Conservation (phyloP, 2,888 invertebrate species). For the Cecidostiba fungosa region DNA sequence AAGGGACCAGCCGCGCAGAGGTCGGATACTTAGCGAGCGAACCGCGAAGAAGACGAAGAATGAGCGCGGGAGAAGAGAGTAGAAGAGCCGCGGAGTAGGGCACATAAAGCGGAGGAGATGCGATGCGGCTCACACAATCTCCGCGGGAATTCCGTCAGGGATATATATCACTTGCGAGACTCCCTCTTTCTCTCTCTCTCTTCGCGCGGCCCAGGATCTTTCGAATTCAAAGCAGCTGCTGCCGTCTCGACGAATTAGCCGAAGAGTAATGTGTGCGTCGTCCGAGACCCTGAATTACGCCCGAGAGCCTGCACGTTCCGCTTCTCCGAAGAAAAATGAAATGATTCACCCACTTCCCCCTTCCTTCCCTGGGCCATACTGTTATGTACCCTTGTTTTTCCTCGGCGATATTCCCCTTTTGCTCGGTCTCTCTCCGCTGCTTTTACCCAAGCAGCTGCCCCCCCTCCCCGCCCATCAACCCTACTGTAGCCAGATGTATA, state of each 20-base stretch:
- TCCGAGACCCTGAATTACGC: background rate
- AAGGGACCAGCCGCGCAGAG: background rate
- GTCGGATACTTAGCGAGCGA: background rate
- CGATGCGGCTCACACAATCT: slow-evolving; percentile 30
- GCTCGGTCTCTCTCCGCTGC: background rate
- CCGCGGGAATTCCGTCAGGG: slow-evolving; percentile 46
- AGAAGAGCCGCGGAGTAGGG: background rate
- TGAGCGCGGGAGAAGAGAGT: background rate
- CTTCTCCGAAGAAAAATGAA: slow-evolving; percentile 54
- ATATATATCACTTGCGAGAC: slow-evolving; percentile 37
- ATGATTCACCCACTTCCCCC: slow-evolving; percentile 11
- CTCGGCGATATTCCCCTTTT: background rate
- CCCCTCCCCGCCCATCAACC: no score
- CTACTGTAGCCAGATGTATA: no score
- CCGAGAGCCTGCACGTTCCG: background rate
- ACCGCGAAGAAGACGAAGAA: background rate
- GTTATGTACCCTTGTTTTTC: background rate
- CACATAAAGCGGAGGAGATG: slow-evolving; percentile 1
- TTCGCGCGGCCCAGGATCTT: slow-evolving; percentile 36
- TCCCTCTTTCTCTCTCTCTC: background rate
- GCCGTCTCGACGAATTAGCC: slow-evolving; percentile 47
- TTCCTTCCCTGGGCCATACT: background rate
- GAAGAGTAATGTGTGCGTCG: slow-evolving; percentile 40
- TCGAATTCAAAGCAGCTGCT: slow-evolving; percentile 56
- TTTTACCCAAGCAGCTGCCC: no score